phyloP scores from a whole-genome alignment of 2,888 invertebrate genomes.

The Luperina testacea region DNA sequence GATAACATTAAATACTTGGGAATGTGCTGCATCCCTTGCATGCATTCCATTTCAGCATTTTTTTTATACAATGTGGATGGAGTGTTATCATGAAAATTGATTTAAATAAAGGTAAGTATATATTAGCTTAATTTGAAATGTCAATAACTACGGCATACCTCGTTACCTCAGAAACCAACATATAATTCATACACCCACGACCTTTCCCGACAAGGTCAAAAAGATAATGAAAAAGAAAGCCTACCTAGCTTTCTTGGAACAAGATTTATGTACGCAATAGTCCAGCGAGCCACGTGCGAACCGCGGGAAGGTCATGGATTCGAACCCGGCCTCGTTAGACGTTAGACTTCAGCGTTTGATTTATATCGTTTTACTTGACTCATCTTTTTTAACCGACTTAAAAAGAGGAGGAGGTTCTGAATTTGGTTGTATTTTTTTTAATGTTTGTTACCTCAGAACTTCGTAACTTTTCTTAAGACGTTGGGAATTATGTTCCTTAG shows the following conservation, averaged over 20 bases:
- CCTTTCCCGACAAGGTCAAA: conserved; percentile 42
- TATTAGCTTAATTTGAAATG: not conserved
- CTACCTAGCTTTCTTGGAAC: conserved; percentile 37
- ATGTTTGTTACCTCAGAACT: no score
- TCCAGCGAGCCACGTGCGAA: conserved; percentile 49
- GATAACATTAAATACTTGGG: not conserved
- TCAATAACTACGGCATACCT: not conserved
- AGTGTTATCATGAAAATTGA: no score
- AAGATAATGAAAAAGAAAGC: conserved; percentile 55
- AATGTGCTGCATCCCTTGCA: not conserved
- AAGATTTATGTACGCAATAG: conserved; percentile 60
- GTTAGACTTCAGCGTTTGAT: conserved; percentile 42
- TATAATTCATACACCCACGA: conserved; percentile 22
- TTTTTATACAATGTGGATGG: no score
- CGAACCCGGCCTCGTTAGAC: conserved; percentile 48
- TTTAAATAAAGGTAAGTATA: not conserved
- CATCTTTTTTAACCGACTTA: conserved; percentile 21
- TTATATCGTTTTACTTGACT: conserved; percentile 37
- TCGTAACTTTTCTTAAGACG: conserved; percentile 11
- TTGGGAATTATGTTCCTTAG: conserved; percentile 5
- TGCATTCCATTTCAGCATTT: not conserved
- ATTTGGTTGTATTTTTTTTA: no score
- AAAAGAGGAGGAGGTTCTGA: no score
- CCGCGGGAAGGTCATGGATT: conserved; percentile 47
- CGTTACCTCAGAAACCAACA: conserved; percentile 10